Conservation (phyloP, 2,888 invertebrate species). For the Saturnia japonica region DNA sequence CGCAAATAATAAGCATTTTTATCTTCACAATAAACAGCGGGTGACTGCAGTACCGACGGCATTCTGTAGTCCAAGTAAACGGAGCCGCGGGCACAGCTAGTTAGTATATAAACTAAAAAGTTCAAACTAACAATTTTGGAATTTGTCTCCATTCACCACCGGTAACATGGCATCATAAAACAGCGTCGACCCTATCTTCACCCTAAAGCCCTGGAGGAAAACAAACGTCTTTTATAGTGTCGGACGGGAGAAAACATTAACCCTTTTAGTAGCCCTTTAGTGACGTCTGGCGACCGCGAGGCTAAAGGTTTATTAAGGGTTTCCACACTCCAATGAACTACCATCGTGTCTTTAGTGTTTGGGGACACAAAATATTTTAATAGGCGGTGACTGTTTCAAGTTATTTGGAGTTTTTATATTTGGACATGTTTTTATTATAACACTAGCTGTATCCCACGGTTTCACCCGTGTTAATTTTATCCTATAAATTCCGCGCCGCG, state of each 20-base stretch:
- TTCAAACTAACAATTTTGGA: background rate
- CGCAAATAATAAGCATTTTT: no score
- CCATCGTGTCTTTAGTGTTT: background rate
- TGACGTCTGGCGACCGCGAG: constrained; percentile 36
- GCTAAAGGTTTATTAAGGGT: constrained; percentile 36
- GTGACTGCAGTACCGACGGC: no score
- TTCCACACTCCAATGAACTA: constrained; percentile 15
- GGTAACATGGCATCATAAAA: constrained; percentile 12
- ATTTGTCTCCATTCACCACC: background rate
- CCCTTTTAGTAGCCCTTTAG: constrained; percentile 45
- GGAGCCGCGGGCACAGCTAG: no score
- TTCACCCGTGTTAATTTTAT: no score
- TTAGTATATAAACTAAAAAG: background rate
- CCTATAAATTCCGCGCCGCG: no score
- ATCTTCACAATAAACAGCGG: no score
- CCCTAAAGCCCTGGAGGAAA: constrained; percentile 22
- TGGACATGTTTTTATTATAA: background rate
- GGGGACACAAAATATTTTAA: background rate
- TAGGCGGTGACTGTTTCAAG: background rate
- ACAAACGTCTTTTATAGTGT: constrained; percentile 26
- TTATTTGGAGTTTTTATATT: background rate
- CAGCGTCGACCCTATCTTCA: constrained; percentile 12
- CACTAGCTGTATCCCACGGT: no score
- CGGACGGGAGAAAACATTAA: constrained; percentile 35
- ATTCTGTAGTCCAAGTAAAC: no score